A percentile compares a stretch with the other conserved stretches of the same genome.
Conservation (phyloP, 1,140 invertebrate genomes). For the Sweltsa coloradensis region DNA sequence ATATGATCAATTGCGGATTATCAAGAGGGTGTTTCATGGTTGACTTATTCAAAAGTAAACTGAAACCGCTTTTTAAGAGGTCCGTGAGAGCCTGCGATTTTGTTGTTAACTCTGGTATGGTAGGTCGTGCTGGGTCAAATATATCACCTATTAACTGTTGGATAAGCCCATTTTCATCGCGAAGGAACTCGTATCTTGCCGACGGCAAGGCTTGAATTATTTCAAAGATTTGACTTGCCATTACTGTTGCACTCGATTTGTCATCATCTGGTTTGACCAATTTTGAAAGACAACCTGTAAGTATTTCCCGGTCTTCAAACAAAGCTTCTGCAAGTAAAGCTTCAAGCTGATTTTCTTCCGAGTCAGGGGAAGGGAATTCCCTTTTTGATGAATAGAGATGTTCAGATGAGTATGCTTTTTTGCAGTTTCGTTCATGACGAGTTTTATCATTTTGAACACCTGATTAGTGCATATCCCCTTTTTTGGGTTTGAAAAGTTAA, state of each 20-base stretch:
- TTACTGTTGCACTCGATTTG: no score
- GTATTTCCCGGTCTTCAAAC: not conserved
- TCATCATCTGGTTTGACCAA: no score
- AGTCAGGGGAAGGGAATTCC: no score
- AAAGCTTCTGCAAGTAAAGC: slow-evolving; percentile 40
- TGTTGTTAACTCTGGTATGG: slow-evolving; percentile 36
- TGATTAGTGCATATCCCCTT: no score
- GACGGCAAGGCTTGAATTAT: no score
- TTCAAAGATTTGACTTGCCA: no score
- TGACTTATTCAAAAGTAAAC: slow-evolving; percentile 27
- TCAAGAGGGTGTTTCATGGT: slow-evolving; percentile 37
- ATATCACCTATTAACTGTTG: slow-evolving; percentile 39
- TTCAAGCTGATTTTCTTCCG: slow-evolving; percentile 38
- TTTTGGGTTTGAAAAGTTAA: no score
- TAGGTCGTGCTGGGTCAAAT: slow-evolving; percentile 32
- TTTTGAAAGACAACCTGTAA: slow-evolving; percentile 1
- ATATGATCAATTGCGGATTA: slow-evolving; percentile 41
- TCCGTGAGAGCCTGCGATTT: slow-evolving; percentile 30
- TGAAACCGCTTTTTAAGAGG: slow-evolving; percentile 31
- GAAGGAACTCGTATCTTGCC: no score
- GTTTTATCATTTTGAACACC: no score
- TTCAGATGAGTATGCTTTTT: no score
- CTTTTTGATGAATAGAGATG: no score
- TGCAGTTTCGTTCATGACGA: slow-evolving; percentile 36
- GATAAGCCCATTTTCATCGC: slow-evolving; percentile 18